Evolutionary conservation across 2,797 vertebrate genomes (phyloP).

Genomic region (Huso huso): DNA sequence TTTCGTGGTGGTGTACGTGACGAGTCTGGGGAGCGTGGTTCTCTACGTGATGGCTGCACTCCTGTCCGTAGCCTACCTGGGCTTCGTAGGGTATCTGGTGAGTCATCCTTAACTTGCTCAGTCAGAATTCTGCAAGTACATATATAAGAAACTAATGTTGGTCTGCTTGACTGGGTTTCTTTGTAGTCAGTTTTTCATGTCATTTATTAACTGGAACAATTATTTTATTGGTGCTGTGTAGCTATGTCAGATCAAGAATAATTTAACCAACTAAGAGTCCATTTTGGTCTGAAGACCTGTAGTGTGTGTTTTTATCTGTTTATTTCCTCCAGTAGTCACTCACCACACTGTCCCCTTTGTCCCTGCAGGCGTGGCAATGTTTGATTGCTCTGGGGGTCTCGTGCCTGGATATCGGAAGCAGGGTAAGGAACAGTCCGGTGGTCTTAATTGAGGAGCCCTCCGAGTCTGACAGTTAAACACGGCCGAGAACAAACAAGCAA

Average conservation of each 20-base stretch:
- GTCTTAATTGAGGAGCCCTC: conserved; percentile 60
- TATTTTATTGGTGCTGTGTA: no score
- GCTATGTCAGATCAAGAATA: no score
- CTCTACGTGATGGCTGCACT: conserved; percentile 68
- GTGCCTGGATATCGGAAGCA: conserved; percentile 69
- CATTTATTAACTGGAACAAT: no score
- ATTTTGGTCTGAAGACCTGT: background rate
- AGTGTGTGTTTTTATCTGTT: background rate
- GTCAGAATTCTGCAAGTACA: background rate
- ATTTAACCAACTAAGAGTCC: no score
- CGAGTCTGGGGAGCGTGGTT: conserved; percentile 52
- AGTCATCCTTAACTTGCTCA: conserved; percentile 32
- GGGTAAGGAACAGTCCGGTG: conserved; percentile 71
- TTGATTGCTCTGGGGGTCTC: conserved; percentile 75
- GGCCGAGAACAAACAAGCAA: conserved; percentile 28
- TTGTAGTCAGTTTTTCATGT: no score
- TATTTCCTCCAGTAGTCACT: background rate
- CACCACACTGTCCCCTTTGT: background rate
- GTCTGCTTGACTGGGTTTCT: background rate
- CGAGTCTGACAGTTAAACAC: conserved; percentile 47
- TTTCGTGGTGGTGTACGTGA: conserved; percentile 82
- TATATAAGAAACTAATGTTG: background rate
- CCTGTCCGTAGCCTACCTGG: conserved; percentile 69
- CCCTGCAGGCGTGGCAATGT: conserved; percentile 74
- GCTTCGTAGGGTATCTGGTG: conserved; percentile 85